These are phyloP conservation scores for Melanotaenia parkinsoni DNA, from an alignment of 2,797 vertebrate genomes.

Conservation along the genomic window DNA sequence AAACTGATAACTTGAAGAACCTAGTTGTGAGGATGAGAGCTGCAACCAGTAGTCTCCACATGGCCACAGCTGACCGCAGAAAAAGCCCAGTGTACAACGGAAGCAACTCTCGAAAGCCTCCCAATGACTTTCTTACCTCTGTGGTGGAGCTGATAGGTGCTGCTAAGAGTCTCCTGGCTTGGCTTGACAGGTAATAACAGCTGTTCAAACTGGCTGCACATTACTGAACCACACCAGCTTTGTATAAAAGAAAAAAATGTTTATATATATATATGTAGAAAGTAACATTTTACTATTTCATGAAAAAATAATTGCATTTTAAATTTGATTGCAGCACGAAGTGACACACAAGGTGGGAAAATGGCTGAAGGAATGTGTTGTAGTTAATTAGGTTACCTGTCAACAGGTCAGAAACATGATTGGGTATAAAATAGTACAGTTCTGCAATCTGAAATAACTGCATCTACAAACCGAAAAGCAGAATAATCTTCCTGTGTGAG, in stretches of 20 bases:
- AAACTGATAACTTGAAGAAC: slow-evolving; percentile 95
- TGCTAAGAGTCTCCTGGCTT: slow-evolving; percentile 94
- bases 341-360: too few species aligned
- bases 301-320: too few species aligned
- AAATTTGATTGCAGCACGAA: too few species aligned
- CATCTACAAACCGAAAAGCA: too few species aligned
- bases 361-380: too few species aligned
- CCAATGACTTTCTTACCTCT: slow-evolving; percentile 96
- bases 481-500: too few species aligned
- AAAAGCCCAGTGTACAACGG: slow-evolving; percentile 88
- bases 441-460: too few species aligned
- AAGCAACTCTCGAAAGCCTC: slow-evolving; percentile 87
- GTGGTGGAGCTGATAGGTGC: slow-evolving; percentile 97
- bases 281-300: too few species aligned
- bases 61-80: slow-evolving; percentile 88
- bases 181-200: slow-evolving; percentile 91
- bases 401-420: too few species aligned
- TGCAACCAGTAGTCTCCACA: slow-evolving; percentile 90
- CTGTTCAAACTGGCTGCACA: neutral
- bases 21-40: slow-evolving; percentile 92
- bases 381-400: too few species aligned
- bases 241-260: neutral
- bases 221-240: neutral
- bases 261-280: too few species aligned
- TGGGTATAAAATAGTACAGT: too few species aligned